Evolutionary conservation across 2,888 invertebrate species (phyloP), one percentile per base, ranked within the genome.

Genomic region (Agrenia bidenticulata): DNA sequence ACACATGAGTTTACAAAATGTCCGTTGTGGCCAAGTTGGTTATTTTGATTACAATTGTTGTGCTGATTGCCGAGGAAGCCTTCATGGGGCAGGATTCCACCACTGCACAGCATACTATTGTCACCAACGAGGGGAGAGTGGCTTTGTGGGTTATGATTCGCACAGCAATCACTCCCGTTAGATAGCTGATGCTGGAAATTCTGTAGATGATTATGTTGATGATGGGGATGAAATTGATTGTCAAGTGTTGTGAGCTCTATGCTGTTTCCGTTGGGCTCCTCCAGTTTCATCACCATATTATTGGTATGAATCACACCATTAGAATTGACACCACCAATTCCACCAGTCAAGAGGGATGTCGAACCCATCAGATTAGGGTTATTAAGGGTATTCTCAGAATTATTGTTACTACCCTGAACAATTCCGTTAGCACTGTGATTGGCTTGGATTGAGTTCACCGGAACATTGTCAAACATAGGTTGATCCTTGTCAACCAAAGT

Each of bases 321-420:
- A 17, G 45, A 42, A 23, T 17, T 41, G 19, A 54, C 39, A 19
- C 54, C 26, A 54, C 37, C 32, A 41, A 54, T 41, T 2, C 26
- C 59, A 50, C 69, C 63, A 13, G 50, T 63, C 27, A 63, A 53
- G 9, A 45, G 50, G 7, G 63, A 39, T 11, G 67, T 58, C 15
- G 67, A 62, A 59, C 67, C 61, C 67, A 67, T 67, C n/a, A 24
- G 41, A 51, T 32, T 27, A 32, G 41, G 32, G 39, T 15, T 42
- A 63, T 58, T 58, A 26, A 17, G 45, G 45, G 5, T 45, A 45
- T 45, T 15, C 19, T 45, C 23, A 49, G 24, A 51, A 55, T 45
- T 24, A 57, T 13, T 24, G 61, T 54, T 62, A 39, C 39, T 24
- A 39, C 55, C 59, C 58, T 42, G 57, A 51, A 53, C 53, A 37